Evolutionary conservation across 2,113 vertebrate genomes (phyloP).

Genomic region (Etia nguti): DNA sequence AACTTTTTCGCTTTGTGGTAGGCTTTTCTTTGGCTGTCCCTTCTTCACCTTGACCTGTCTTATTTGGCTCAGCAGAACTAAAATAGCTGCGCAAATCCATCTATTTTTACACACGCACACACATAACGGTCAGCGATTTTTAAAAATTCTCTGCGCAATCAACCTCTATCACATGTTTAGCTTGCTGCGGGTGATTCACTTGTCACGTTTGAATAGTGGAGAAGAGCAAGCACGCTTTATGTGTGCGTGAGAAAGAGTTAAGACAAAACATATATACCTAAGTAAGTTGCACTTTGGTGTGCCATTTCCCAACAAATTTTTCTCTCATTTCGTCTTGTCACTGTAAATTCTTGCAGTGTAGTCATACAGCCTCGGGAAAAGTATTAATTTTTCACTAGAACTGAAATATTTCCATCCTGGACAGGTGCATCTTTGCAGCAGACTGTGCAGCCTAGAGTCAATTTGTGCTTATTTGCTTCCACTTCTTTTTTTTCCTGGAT

Average conservation of each 20-base stretch:
- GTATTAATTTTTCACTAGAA: not conserved
- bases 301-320: not conserved
- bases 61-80: too few relatives aligned
- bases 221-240: not conserved
- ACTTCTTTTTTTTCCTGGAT: fast-evolving
- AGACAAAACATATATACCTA: not conserved
- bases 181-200: too few relatives aligned
- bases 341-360: not conserved
- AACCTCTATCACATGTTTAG: too few relatives aligned
- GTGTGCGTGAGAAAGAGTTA: not conserved
- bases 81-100: too few relatives aligned
- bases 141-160: too few relatives aligned
- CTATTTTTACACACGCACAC: too few relatives aligned
- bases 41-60: too few relatives aligned
- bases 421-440: not conserved
- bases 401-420: not conserved
- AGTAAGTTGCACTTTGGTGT: not conserved
- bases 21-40: too few relatives aligned
- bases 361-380: not conserved
- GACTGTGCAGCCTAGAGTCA: not conserved
- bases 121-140: too few relatives aligned
- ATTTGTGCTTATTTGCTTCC: not conserved
- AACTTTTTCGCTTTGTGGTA: too few relatives aligned
- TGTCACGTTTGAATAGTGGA: too few relatives aligned
- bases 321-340: not conserved